Evolutionary conservation across 2,888 invertebrate species (phyloP).

Genomic region (Megastigmus dorsalis): DNA sequence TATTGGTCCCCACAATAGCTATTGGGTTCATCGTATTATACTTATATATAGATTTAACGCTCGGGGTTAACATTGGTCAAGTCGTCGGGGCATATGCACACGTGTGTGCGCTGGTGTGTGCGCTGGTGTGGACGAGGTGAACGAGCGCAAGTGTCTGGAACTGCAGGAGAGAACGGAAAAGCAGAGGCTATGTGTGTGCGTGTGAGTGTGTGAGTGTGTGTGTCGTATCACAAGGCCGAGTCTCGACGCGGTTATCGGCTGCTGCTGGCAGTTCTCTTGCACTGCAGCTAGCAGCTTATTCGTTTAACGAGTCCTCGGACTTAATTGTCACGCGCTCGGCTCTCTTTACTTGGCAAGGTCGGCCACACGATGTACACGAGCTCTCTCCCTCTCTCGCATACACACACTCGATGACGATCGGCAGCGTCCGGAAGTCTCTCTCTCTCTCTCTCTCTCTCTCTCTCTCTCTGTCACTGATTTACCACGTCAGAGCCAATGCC

Average conservation of each 20-base stretch:
- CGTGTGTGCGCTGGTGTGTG: too few species aligned
- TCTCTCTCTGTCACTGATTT: too few species aligned
- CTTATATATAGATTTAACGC: too few species aligned
- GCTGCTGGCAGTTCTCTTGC: slow-evolving; percentile 33
- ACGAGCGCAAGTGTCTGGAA: slow-evolving; percentile 1
- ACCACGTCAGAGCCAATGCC: too few species aligned
- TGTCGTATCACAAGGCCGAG: slow-evolving; percentile 11
- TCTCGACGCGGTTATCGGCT: slow-evolving; percentile 32
- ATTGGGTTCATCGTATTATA: too few species aligned
- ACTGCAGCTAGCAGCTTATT: too few species aligned
- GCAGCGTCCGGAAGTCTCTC: too few species aligned
- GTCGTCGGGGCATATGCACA: too few species aligned
- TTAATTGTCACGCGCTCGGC: slow-evolving; percentile 61
- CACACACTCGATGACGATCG: slow-evolving; percentile 13
- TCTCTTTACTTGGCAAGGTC: slow-evolving; percentile 37
- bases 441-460: too few species aligned
- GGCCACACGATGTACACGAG: background rate
- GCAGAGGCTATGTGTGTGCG: background rate
- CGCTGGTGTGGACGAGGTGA: slow-evolving; percentile 1
- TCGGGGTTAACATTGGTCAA: too few species aligned
- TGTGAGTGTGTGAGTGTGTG: background rate
- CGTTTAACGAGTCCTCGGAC: slow-evolving; percentile 62
- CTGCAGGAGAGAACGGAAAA: background rate
- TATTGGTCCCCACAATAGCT: too few species aligned
- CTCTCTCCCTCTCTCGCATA: too few species aligned